Conservation (phyloP, 2,113 vertebrate species). For the Paradisaea rubra region DNA sequence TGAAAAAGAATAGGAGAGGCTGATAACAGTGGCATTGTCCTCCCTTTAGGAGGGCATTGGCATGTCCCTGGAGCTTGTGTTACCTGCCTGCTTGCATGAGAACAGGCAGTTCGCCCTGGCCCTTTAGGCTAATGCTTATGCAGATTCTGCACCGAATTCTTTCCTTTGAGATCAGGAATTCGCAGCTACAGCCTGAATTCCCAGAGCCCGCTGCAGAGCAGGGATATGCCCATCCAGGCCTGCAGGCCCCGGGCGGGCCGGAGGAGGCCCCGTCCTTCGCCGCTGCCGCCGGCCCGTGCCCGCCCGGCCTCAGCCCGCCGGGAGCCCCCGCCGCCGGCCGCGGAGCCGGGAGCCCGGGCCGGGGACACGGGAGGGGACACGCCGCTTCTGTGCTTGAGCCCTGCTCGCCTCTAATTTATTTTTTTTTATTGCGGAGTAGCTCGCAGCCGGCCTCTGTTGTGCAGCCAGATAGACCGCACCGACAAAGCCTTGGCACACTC, state of each 20-base stretch:
- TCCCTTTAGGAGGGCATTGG: neutral
- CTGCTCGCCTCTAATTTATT: fast-evolving
- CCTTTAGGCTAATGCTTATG: neutral
- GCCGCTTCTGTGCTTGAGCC: fast-evolving
- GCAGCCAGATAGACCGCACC: neutral
- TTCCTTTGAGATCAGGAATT: neutral
- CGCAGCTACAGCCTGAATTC: neutral
- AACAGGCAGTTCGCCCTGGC: neutral
- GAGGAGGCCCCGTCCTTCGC: too few species aligned
- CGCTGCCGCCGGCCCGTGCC: too few species aligned
- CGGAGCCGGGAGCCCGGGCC: neutral
- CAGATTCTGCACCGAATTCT: neutral
- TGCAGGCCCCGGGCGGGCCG: neutral
- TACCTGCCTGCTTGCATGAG: neutral
- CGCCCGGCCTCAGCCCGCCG: too few species aligned
- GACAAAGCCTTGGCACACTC: neutral
- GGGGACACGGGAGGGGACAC: fast-evolving
- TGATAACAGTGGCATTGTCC: neutral
- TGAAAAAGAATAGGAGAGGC: neutral
- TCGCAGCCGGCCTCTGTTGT: neutral
- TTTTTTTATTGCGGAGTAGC: neutral
- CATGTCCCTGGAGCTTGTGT: neutral
- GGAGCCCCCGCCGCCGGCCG: neutral
- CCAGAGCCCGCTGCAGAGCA: neutral
- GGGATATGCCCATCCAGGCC: fast-evolving